Conservation (phyloP, 2,113 vertebrate genomes). For the Oryzias celebensis region DNA sequence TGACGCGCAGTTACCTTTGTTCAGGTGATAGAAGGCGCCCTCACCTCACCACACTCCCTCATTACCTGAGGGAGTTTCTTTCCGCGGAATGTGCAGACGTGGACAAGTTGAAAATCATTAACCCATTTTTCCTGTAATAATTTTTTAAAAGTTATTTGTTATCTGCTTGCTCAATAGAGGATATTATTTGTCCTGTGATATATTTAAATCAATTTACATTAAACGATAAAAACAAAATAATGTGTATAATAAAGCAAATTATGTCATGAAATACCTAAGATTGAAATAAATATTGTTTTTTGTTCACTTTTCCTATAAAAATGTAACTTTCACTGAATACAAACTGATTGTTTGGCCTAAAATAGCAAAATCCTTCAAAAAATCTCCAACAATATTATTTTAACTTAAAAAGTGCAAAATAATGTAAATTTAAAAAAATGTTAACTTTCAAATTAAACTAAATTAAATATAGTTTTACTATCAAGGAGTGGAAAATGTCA, state of each 20-base stretch:
- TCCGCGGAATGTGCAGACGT: constrained; percentile 54
- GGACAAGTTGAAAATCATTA: constrained; percentile 65
- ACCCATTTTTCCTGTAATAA: constrained; percentile 10
- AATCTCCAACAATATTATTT: too few relatives aligned
- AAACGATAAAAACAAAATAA: neutral
- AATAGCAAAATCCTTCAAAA: too few relatives aligned
- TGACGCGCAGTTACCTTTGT: neutral
- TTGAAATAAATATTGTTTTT: too few relatives aligned
- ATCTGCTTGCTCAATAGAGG: neutral
- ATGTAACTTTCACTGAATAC: too few relatives aligned
- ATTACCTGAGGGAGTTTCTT: constrained; percentile 47
- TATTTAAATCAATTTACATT: neutral
- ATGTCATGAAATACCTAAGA: too few relatives aligned
- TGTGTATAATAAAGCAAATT: too few relatives aligned
- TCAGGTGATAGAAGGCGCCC: neutral
- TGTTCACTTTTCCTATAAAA: too few relatives aligned
- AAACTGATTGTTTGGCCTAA: too few relatives aligned
- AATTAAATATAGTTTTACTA: too few relatives aligned
- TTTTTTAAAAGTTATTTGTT: neutral
- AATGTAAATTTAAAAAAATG: too few relatives aligned
- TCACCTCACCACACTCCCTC: constrained; percentile 43
- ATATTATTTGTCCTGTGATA: neutral
- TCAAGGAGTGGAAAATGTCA: neutral
- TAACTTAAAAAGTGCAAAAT: too few relatives aligned
- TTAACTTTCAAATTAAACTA: too few relatives aligned